A percentile compares a stretch with the other conserved stretches of the same genome.
Evolutionary conservation across 1,140 invertebrate species (phyloP).

Genomic region (Carcinoscorpius rotundicauda): DNA sequence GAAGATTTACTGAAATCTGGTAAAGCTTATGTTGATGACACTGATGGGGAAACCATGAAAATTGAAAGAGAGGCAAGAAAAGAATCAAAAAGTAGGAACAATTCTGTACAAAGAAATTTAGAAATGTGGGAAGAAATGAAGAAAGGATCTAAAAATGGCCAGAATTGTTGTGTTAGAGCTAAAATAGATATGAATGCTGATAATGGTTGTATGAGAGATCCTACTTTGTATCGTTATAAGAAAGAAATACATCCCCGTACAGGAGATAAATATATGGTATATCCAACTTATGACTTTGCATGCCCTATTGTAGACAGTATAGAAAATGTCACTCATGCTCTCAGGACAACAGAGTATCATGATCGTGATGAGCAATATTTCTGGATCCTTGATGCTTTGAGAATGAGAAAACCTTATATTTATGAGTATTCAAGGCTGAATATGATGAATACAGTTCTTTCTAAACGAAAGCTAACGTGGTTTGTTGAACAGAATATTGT

Average conservation of each 20-base stretch:
- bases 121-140: constrained; percentile 93
- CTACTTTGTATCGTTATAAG: constrained; percentile 99
- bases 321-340: constrained; percentile 92
- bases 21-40: constrained; percentile 94
- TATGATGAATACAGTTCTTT: constrained; percentile 95
- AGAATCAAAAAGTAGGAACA: constrained; percentile 74
- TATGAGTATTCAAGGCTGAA: constrained; percentile 93
- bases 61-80: constrained; percentile 76
- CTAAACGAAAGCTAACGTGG: constrained; percentile 95
- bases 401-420: constrained; percentile 79
- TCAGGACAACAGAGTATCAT: constrained; percentile 97
- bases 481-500: constrained; percentile 88
- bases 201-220: constrained; percentile 96
- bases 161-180: constrained; percentile 83
- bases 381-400: constrained; percentile 84
- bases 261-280: constrained; percentile 91
- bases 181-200: constrained; percentile 95
- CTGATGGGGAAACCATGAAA: constrained; percentile 88
- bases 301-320: constrained; percentile 97
- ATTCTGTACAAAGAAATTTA: constrained; percentile 73
- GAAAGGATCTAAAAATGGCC: constrained; percentile 59
- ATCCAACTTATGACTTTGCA: constrained; percentile 99
- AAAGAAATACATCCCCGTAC: constrained; percentile 83
- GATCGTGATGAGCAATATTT: constrained; percentile 96
- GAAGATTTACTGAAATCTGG: constrained; percentile 74